These are phyloP conservation scores for Zaprionus ornatus DNA, from an alignment of 1,140 invertebrate genomes.

Conservation along the genomic window DNA sequence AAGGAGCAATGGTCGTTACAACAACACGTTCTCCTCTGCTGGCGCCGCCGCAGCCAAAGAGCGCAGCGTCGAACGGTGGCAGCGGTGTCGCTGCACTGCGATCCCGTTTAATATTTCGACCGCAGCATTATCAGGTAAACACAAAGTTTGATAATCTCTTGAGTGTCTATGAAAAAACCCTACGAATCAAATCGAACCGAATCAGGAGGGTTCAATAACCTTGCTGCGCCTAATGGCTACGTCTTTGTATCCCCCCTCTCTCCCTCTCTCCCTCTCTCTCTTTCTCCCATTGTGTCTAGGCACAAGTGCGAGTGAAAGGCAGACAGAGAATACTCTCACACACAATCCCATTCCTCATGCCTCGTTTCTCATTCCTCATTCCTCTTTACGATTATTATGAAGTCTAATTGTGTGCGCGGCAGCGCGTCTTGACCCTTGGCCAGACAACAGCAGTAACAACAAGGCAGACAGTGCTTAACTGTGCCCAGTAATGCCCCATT, in stretches of 20 bases:
- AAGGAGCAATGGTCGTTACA: constrained; percentile 66
- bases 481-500: constrained; percentile 14
- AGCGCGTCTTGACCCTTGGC: constrained; percentile 35
- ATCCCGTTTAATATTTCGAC: constrained; percentile 74
- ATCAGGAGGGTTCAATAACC: constrained; percentile 66
- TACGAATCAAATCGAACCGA: neutral
- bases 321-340: constrained; percentile 15
- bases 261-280: neutral
- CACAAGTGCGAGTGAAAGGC: constrained; percentile 37
- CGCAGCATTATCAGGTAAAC: constrained; percentile 80
- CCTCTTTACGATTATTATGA: constrained; percentile 38
- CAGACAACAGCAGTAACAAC: constrained; percentile 14
- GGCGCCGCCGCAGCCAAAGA: constrained; percentile 61
- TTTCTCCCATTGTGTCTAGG: neutral
- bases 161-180: constrained; percentile 1
- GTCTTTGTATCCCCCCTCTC: neutral
- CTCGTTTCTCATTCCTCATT: neutral
- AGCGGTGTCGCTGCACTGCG: constrained; percentile 58
- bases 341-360: neutral
- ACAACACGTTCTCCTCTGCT: constrained; percentile 69
- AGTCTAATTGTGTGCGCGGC: constrained; percentile 47
- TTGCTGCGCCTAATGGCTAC: constrained; percentile 48
- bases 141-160: neutral
- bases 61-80: constrained; percentile 56
- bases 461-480: constrained; percentile 1